A percentile compares a stretch with the other conserved stretches of the same genome.
Conservation (phyloP, 2,113 vertebrate genomes). For the Limnothrissa miodon region DNA sequence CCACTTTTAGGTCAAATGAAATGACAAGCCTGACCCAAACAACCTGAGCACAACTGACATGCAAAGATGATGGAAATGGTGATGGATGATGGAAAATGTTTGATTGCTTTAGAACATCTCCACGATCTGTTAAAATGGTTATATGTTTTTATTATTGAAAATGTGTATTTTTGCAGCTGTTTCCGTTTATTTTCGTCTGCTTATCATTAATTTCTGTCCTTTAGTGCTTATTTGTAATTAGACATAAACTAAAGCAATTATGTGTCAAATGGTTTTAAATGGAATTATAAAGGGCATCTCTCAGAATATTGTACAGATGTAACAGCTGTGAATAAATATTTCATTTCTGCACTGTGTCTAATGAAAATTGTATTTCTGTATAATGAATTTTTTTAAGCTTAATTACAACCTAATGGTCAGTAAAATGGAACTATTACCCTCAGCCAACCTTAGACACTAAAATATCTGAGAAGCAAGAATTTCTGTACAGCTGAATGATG, state of each 20-base stretch:
- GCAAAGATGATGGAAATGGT: not conserved
- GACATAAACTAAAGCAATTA: not conserved
- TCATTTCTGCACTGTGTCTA: not conserved
- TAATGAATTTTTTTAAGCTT: no score
- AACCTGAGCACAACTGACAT: not conserved
- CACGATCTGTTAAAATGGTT: not conserved
- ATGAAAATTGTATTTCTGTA: no score
- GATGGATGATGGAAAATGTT: no score
- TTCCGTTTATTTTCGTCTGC: not conserved
- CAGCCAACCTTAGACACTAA: no score
- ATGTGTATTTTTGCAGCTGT: not conserved
- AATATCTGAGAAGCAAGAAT: no score
- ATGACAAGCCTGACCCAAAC: not conserved
- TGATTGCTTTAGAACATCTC: not conserved
- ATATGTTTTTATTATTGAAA: not conserved
- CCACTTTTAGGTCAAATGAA: conserved; percentile 28
- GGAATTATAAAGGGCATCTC: not conserved
- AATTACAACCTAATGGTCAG: no score
- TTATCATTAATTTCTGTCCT: not conserved
- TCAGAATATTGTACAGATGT: not conserved
- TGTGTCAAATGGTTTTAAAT: not conserved
- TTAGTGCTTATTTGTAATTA: not conserved
- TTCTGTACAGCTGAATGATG: no score
- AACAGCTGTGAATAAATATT: not conserved
- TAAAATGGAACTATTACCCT: no score